Conservation (phyloP, 2,888 invertebrate genomes). For the Matsumyia berberina region DNA sequence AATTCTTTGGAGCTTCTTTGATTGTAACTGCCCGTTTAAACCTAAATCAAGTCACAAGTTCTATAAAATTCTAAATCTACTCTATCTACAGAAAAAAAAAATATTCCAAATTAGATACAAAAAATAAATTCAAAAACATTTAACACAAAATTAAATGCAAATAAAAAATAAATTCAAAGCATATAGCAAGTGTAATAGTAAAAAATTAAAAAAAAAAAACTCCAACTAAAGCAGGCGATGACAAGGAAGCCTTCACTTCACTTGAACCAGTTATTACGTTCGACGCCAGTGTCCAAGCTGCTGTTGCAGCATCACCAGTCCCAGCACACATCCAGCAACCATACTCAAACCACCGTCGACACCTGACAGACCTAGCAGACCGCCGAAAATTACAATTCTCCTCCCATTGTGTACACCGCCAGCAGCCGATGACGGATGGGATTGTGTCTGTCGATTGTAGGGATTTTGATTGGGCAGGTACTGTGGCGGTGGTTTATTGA, state of each 20-base stretch:
- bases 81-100: constrained; percentile 15
- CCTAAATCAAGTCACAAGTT: constrained; percentile 44
- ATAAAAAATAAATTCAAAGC: constrained; percentile 38
- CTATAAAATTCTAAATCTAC: constrained; percentile 23
- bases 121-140: constrained; percentile 40
- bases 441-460: constrained; percentile 83
- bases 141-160: constrained; percentile 54
- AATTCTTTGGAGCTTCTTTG: too few species aligned
- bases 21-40: not conserved
- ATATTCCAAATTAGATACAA: constrained; percentile 21
- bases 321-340: constrained; percentile 64
- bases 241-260: constrained; percentile 39
- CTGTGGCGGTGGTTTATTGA: constrained; percentile 83
- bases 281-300: constrained; percentile 61
- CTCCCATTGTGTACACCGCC: constrained; percentile 72
- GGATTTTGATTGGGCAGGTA: constrained; percentile 83
- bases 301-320: constrained; percentile 60
- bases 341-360: constrained; percentile 69
- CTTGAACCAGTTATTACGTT: constrained; percentile 65
- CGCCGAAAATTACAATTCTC: constrained; percentile 47
- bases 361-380: constrained; percentile 59
- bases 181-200: constrained; percentile 17
- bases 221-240: constrained; percentile 57
- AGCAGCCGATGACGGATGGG: constrained; percentile 81
- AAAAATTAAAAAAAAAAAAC: constrained; percentile 55